Conservation (phyloP, 2,113 vertebrate genomes). For the Okapia johnstoni region DNA sequence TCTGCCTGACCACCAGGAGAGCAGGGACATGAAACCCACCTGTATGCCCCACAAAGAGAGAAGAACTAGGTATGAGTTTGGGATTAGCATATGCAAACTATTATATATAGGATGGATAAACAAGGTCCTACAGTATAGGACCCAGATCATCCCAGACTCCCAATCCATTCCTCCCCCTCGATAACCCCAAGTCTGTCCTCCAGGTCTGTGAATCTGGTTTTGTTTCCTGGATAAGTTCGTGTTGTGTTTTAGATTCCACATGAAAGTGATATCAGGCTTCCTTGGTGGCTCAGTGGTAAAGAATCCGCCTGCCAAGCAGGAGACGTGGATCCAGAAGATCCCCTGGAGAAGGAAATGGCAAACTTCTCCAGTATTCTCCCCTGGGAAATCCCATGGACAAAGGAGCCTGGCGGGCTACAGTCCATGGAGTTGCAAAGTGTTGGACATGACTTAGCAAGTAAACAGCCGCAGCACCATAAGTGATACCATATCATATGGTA, state of each 20-base stretch:
- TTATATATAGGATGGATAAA: neutral
- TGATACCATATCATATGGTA: neutral
- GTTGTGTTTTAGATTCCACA: neutral
- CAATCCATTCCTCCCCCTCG: neutral
- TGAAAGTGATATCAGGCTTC: neutral
- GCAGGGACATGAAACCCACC: neutral
- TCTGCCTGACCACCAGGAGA: neutral
- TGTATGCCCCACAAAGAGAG: neutral
- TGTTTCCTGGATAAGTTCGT: neutral
- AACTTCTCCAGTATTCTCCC: neutral
- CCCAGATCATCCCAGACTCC: neutral
- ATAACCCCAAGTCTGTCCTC: neutral
- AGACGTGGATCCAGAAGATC: neutral
- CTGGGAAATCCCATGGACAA: neutral
- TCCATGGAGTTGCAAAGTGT: neutral
- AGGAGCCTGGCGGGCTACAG: neutral
- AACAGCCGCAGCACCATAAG: neutral
- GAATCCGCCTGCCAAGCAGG: neutral
- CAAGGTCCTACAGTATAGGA: neutral
- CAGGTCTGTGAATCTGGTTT: neutral
- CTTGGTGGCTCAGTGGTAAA: neutral
- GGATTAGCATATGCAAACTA: neutral
- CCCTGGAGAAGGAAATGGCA: neutral
- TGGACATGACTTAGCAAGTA: neutral
- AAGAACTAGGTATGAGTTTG: neutral